Evolutionary conservation across 2,888 invertebrate species (phyloP).

Genomic region (Melanostoma scalare): DNA sequence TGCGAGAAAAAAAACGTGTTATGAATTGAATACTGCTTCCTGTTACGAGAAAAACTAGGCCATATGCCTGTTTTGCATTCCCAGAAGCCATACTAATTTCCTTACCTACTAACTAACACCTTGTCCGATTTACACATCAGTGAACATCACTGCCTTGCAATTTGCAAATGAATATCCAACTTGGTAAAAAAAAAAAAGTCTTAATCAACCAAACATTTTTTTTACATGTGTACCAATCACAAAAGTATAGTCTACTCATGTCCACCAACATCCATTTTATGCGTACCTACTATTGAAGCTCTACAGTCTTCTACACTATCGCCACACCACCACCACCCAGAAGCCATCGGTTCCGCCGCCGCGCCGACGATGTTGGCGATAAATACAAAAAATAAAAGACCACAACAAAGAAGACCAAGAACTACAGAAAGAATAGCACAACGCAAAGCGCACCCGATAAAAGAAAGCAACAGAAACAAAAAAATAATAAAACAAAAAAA

Average conservation of each 20-base stretch:
- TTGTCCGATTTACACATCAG: constrained; percentile 42
- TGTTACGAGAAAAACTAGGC: constrained; percentile 60
- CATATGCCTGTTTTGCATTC: constrained; percentile 45
- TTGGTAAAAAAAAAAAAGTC: background rate
- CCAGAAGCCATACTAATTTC: constrained; percentile 58
- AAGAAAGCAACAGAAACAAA: constrained; percentile 55
- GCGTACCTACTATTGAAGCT: constrained; percentile 41
- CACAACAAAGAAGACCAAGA: constrained; percentile 50
- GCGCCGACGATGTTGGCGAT: constrained; percentile 13
- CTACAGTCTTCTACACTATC: constrained; percentile 17
- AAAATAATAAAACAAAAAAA: constrained; percentile 34
- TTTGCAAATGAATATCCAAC: constrained; percentile 22
- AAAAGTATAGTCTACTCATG: constrained; percentile 38
- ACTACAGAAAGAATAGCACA: constrained; percentile 59
- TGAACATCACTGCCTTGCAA: constrained; percentile 38
- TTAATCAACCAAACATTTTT: constrained; percentile 40
- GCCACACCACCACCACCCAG: constrained; percentile 51
- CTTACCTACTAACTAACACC: constrained; percentile 12
- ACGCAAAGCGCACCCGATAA: constrained; percentile 68
- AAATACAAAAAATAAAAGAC: constrained; percentile 77
- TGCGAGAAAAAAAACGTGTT: no score
- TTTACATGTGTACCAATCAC: constrained; percentile 32
- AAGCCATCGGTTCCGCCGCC: constrained; percentile 41
- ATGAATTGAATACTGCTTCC: constrained; percentile 34
- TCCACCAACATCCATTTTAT: constrained; percentile 50